Evolutionary conservation across 2,888 invertebrate species (phyloP).

Genomic region (Ferdinandea cuprea): DNA sequence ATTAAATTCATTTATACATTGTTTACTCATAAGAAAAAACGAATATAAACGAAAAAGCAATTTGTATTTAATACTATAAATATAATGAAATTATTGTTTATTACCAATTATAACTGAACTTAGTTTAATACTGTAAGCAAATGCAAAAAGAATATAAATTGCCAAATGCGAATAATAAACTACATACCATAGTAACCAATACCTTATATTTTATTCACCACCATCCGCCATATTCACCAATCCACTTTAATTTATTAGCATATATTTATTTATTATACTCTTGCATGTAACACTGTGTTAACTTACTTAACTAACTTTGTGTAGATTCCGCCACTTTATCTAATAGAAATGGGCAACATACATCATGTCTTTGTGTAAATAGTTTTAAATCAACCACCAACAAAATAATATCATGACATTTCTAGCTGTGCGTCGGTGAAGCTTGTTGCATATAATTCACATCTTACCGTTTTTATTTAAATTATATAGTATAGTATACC

Average conservation of each 20-base stretch:
- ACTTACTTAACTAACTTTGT: conserved; percentile 33
- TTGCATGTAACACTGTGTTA: conserved; percentile 43
- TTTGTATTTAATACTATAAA: conserved; percentile 52
- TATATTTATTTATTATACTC: conserved; percentile 13
- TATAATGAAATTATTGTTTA: conserved; percentile 47
- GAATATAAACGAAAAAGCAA: conserved; percentile 17
- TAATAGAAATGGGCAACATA: conserved; percentile 73
- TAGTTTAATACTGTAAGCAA: conserved; percentile 42
- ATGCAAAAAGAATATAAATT: conserved; percentile 40
- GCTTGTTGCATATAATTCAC: conserved; percentile 17
- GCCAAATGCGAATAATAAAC: conserved; percentile 26
- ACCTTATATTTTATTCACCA: conserved; percentile 46
- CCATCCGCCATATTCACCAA: conserved; percentile 41
- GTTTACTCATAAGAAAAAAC: conserved; percentile 36
- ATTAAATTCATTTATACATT: conserved; percentile 43
- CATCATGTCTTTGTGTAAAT: conserved; percentile 59
- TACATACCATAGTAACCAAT: conserved; percentile 14
- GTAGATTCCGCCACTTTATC: conserved; percentile 43
- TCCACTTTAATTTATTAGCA: conserved; percentile 11
- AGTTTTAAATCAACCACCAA: conserved; percentile 47
- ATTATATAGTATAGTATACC: conserved; percentile 7
- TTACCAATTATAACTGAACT: conserved; percentile 31
- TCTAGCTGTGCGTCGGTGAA: conserved; percentile 5
- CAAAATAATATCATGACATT: conserved; percentile 17
- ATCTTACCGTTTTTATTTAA: not conserved